Percentiles rank a stretch among this genome's conserved stretches.
These are phyloP conservation scores for Nothoprocta perdicaria DNA, from an alignment of 2,113 vertebrate species.

Conservation along the genomic window DNA sequence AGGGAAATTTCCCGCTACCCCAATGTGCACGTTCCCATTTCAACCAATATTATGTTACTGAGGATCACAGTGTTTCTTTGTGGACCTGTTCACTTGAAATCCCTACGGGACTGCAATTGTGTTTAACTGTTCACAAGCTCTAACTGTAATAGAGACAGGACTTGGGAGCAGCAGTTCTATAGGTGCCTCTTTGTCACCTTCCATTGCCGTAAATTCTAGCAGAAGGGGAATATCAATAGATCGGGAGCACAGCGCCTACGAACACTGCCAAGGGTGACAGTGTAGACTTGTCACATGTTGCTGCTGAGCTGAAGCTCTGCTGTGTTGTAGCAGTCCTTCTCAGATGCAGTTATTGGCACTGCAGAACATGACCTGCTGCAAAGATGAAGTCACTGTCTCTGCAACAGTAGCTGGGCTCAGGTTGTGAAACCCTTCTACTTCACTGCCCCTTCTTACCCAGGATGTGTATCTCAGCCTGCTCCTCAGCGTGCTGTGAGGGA, in stretches of 20 bases:
- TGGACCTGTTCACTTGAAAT: not conserved
- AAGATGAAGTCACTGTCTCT: not conserved
- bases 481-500: not conserved
- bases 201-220: not conserved
- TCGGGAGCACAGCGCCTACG: not conserved
- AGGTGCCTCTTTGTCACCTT: not conserved
- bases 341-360: not conserved
- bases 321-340: not conserved
- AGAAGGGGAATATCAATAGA: not conserved
- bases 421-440: not conserved
- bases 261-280: not conserved
- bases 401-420: not conserved
- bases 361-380: not conserved
- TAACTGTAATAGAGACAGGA: not conserved
- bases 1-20: not conserved
- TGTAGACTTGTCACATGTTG: not conserved
- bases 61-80: not conserved
- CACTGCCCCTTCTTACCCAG: not conserved
- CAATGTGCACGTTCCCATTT: rapidly evolving
- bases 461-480: not conserved
- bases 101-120: not conserved
- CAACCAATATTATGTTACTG: not conserved
- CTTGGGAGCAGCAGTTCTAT: not conserved
- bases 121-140: not conserved
- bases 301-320: not conserved